Conservation (phyloP, 2,888 invertebrate species). For the Labia minor region DNA sequence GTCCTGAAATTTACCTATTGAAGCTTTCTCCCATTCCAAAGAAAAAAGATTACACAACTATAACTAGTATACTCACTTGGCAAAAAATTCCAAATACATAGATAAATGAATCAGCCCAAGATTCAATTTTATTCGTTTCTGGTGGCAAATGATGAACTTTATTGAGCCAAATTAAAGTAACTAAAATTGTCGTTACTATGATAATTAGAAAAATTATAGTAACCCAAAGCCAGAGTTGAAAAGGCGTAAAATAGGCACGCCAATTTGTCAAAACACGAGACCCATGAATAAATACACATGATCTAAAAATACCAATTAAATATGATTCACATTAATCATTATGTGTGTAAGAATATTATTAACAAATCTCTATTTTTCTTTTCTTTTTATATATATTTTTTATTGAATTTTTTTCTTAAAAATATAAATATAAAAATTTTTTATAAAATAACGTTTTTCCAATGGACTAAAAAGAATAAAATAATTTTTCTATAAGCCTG, state of each 20-base stretch:
- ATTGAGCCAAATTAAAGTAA: neutral
- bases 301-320: neutral
- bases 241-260: neutral
- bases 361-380: too few relatives aligned
- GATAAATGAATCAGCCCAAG: neutral
- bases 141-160: neutral
- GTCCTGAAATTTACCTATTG: too few relatives aligned
- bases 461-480: too few relatives aligned
- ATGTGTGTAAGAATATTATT: neutral
- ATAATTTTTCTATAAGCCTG: too few relatives aligned
- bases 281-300: neutral
- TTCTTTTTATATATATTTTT: too few relatives aligned
- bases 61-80: too few relatives aligned
- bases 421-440: too few relatives aligned
- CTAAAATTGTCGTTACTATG: neutral
- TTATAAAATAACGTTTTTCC: too few relatives aligned
- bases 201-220: neutral
- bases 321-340: neutral
- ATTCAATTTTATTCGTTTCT: neutral
- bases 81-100: neutral
- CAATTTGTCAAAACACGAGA: neutral
- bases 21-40: too few relatives aligned
- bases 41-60: too few relatives aligned
- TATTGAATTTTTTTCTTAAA: too few relatives aligned
- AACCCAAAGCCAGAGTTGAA: neutral